phyloP scores from a whole-genome alignment of 2,888 invertebrate species.

The Laothoe populi region DNA sequence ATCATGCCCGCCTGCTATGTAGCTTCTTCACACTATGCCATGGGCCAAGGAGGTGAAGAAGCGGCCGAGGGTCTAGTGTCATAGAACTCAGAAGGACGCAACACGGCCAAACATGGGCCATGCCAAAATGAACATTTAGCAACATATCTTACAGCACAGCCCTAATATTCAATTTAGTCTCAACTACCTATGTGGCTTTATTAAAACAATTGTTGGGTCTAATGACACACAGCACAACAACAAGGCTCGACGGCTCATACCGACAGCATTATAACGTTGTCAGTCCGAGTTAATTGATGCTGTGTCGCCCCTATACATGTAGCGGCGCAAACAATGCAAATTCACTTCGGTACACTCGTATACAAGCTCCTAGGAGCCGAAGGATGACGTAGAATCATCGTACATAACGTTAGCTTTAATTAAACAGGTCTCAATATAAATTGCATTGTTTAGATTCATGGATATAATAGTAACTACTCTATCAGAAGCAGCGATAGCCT shows the following conservation, averaged over 20 bases:
- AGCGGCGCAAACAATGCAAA: conserved; percentile 6
- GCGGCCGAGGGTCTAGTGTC: no score
- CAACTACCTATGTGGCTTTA: neutral
- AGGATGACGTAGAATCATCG: conserved; percentile 9
- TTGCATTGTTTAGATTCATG: no score
- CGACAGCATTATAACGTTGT: conserved; percentile 21
- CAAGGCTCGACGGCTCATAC: neutral
- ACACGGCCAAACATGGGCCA: no score
- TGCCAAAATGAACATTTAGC: neutral
- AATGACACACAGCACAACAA: conserved; percentile 8
- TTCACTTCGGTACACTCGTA: conserved; percentile 18
- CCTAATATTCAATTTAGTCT: conserved; percentile 1
- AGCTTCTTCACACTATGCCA: no score
- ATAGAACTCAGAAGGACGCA: no score
- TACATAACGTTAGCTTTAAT: conserved; percentile 14
- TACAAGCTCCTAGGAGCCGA: conserved; percentile 8
- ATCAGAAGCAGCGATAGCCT: no score
- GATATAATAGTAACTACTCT: no score
- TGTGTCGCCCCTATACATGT: conserved; percentile 8
- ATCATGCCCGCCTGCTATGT: no score
- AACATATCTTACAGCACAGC: neutral
- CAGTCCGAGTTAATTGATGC: conserved; percentile 24
- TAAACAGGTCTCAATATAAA: neutral
- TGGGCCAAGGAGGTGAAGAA: no score
- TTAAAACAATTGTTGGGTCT: conserved; percentile 6